Evolutionary conservation across 2,113 vertebrate genomes (phyloP), one percentile per base, ranked within the genome.

Genomic region (Epinephelus lanceolatus): DNA sequence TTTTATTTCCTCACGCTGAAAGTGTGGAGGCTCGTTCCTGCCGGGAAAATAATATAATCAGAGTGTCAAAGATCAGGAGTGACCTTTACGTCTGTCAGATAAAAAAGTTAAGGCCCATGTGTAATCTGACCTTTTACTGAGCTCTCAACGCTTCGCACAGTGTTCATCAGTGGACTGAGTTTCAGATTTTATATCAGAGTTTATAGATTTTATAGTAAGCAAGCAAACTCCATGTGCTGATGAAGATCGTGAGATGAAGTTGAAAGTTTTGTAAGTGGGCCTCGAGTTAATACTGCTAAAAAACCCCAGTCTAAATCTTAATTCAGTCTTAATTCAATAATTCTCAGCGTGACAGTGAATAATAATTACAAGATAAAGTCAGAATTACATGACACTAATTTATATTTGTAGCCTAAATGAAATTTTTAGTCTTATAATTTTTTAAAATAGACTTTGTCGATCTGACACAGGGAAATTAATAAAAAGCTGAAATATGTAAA

Each of bases 11-110:
- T 71, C 2, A 52, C 59, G 17, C 8, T 62, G 14, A 45, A 33
- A 0, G 1, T 78, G 47, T 7, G 57, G 82, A 86, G 80, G 88
- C 19, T 81, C 86, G 61, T 73, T 83, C 23, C 71, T 81, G 87
- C 37, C 65, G 27, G 12, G 45, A 71, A 70, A 23, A 71, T 25
- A n/a, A n/a, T 4, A 12, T 25, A 57, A 27, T 13, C 27, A 68
- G 45, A 51, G 17, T 57, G 37, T 59, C 6, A 15, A 74, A 23
- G 13, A 47, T n/a, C 27, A 6, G 30, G 17, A 37, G 33, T 8
- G 33, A 37, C 33, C 6, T 37, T 37, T 7, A 7, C 33, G 6
- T 8, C 33, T 37, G 33, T 37, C 33, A 37, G 6, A 37, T 6
- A 37, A 37, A 18, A 13, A 19, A 17, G 5, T 15, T 7, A 9